Evolutionary conservation across 2,797 vertebrate genomes (phyloP), one percentile per base, ranked within the genome.

Genomic region (Alectoris magna): DNA sequence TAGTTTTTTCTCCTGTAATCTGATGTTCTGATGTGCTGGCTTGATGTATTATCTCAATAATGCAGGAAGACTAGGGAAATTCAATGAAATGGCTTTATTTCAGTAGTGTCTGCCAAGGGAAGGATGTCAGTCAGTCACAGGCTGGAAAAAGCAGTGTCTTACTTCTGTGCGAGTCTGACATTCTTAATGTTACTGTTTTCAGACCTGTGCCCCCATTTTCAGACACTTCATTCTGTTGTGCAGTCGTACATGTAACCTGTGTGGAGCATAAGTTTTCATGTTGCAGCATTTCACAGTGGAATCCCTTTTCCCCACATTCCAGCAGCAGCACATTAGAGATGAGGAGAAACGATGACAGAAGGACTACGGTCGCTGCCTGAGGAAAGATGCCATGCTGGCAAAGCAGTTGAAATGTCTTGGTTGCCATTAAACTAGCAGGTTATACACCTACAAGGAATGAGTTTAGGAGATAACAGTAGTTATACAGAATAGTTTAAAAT

Each of bases 1-100:
- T 2, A 51, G 69, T 43, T 89, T 88, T 95, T 88, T 90, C 55
- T 93, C 84, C 26, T 0, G 0, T 78, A 68, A 84, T 74, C 12
- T n/a, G 46, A 2, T 82, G 31, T 29, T 92, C 60, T 78, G 89
- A 84, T 63, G 23, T 48, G n/a, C 53, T 67, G 46, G 23, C 23
- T 82, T 95, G 88, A 92, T 92, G 31, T 62, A 70, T 89, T 27
- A 17, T 53, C 92, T 93, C 82, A 78, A 10, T 91, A 74, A 87
- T 69, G 63, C 74, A 29, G 24, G 44, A 75, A 72, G 87, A 74
- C 41, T 46, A 56, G 46, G 43, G 43, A 80, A 90, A 77, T 83
- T 66, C 74, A 75, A 53, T 66, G 67, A 58, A 74, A 87, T 62
- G 64, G n/a, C 55, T 77, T 0, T 87, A 80, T 92, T 94, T 88